These are phyloP conservation scores for Sinosuthora webbiana DNA, from an alignment of 2,113 vertebrate genomes.

Conservation along the genomic window DNA sequence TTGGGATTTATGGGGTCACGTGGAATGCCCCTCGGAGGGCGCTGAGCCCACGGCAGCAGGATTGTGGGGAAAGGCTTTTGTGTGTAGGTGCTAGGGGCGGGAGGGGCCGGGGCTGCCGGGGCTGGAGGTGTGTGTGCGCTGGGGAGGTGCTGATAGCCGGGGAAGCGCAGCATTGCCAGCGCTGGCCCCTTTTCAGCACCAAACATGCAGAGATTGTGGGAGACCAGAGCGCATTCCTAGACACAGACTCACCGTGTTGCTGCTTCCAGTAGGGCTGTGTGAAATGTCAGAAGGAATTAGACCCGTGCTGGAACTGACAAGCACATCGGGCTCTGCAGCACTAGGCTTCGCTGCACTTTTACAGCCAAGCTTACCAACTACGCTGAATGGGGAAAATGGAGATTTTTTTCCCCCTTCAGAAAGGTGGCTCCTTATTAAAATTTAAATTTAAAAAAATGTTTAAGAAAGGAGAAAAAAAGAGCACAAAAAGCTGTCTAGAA, in stretches of 20 bases:
- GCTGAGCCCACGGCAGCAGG: background rate
- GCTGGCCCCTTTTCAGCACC: background rate
- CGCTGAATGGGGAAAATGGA: background rate
- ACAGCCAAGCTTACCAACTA: background rate
- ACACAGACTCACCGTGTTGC: conserved; percentile 73
- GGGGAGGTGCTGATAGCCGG: background rate
- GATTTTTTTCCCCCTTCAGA: background rate
- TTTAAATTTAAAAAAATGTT: background rate
- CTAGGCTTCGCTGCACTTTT: background rate
- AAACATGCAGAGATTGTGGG: conserved; percentile 4
- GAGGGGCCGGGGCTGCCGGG: background rate
- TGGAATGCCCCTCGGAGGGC: conserved; percentile 22
- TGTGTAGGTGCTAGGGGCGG: background rate
- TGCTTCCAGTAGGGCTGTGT: conserved; percentile 68
- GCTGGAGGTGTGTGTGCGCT: background rate
- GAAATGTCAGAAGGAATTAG: conserved; percentile 74
- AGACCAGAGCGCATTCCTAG: conserved; percentile 73
- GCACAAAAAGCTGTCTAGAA: background rate
- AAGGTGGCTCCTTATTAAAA: background rate
- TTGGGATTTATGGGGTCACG: conserved; percentile 44
- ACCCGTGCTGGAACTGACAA: conserved; percentile 19
- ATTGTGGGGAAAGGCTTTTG: background rate
- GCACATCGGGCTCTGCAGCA: background rate
- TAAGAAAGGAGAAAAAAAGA: background rate
- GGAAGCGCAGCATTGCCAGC: background rate